Percentiles rank a stretch among this genome's conserved stretches.
These are phyloP conservation scores for Dicyrtoma fusca DNA, from an alignment of 2,888 invertebrate species.

Conservation along the genomic window DNA sequence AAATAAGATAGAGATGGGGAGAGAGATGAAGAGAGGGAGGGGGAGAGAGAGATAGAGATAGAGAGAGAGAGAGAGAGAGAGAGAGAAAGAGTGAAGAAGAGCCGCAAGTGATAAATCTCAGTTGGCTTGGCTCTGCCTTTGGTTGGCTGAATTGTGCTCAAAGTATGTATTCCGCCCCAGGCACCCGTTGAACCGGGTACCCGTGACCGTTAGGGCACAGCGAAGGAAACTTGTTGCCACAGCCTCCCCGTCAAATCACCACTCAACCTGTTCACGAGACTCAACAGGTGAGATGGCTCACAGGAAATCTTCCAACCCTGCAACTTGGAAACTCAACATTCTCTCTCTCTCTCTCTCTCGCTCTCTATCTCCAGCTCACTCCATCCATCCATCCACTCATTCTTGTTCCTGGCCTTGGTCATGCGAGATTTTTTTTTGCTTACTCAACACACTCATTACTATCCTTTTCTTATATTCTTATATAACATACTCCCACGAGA, in stretches of 20 bases:
- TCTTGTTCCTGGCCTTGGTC: constrained; percentile 47
- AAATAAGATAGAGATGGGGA: constrained; percentile 5
- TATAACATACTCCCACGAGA: constrained; percentile 45
- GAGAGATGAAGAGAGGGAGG: neutral
- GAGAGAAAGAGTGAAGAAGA: neutral
- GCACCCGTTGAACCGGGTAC: constrained; percentile 55
- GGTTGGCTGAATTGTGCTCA: constrained; percentile 21
- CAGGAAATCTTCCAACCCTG: constrained; percentile 30
- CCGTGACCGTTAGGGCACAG: constrained; percentile 54
- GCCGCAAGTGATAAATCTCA: constrained; percentile 40
- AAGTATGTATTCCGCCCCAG: constrained; percentile 47
- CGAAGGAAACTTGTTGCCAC: constrained; percentile 41
- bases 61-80: constrained; percentile 3
- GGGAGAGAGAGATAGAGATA: neutral
- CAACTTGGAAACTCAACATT: neutral
- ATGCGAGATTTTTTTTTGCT: constrained; percentile 45
- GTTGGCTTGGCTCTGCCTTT: constrained; percentile 12
- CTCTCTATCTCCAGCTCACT: no score
- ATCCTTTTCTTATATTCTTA: constrained; percentile 28
- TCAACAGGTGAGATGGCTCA: constrained; percentile 44
- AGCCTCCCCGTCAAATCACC: constrained; percentile 41
- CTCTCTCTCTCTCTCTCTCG: constrained; percentile 2
- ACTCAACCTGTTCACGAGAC: constrained; percentile 44
- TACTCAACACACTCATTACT: constrained; percentile 42
- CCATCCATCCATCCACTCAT: constrained; percentile 10